Base-by-base conservation (phyloP, 2,113 vertebrate species). In the Caloenas nicobarica region DNA sequence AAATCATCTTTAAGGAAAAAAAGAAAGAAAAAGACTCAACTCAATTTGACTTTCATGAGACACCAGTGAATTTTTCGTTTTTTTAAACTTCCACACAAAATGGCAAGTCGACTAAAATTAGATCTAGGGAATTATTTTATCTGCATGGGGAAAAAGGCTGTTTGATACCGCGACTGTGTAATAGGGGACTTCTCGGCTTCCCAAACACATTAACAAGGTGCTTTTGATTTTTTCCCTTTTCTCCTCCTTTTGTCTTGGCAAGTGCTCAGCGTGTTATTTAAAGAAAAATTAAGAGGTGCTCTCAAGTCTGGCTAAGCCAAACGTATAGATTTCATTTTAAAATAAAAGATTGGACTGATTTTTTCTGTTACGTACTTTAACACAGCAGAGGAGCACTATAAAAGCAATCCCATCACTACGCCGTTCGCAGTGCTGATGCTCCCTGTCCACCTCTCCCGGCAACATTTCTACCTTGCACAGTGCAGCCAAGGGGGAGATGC, bases 31-130 rank as follows among this genome's bases (percentile, higher is more conserved):
- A 87, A 74, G 29, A 28, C 24, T 14, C 5, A 7, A 69, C 53
- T 87, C 1, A 0, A 97, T 97, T 93, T 96, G 80, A 97, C 94
- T 97, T 97, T 95, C 96, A 96, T 95, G 91, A 96, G 92, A 79
- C 38, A 57, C 28, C 21, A 23, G 68, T 90, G 91, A 86, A 17
- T 65, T 46, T 83, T 89, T 46, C 18, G 7, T 46, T 23, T 81
- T 72, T 73, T 74, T 42, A n/a, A 58, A 29, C 26, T 95, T 85
- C 86, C 81, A 42, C 31, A 79, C 62, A 91, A 89, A 97, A 96
- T 0, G 19, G 72, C 44, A 89, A 95, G 73, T 80, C 1, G 1
- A 65, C 88, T 96, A 76, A 96, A 97, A 91, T 95, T 93, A 89
- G 94, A 89, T 73, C 70, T 79, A 72, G 53, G 68, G 71, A 86